Evolutionary conservation across 2,888 invertebrate genomes (phyloP).

Genomic region (Dynastes tityus): DNA sequence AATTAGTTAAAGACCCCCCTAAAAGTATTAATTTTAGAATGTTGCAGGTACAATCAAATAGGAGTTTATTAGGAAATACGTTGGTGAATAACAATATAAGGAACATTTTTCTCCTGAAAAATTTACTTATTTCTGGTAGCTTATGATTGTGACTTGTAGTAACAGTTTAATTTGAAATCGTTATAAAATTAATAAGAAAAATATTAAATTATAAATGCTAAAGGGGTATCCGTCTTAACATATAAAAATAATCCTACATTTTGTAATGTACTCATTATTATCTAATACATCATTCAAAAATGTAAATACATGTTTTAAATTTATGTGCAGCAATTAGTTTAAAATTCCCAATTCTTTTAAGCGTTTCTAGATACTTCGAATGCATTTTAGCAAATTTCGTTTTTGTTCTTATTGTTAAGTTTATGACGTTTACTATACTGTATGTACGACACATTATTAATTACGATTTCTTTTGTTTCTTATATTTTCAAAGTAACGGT

Average conservation of each 20-base stretch:
- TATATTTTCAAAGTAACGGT: neutral
- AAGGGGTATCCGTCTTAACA: too few species aligned
- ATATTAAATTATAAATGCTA: too few species aligned
- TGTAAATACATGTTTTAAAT: too few species aligned
- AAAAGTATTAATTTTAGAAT: slow-evolving; percentile 38
- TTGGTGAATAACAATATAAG: neutral
- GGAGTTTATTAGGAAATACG: neutral
- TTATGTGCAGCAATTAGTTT: too few species aligned
- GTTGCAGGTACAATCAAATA: slow-evolving; percentile 30
- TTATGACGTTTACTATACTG: neutral
- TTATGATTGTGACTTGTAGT: neutral
- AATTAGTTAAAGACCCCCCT: neutral
- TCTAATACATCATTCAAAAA: too few species aligned
- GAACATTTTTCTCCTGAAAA: slow-evolving; percentile 6
- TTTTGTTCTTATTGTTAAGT: neutral
- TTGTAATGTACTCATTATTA: too few species aligned
- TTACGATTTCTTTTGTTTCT: neutral
- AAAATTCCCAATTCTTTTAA: too few species aligned
- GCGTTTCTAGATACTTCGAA: too few species aligned
- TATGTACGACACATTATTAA: neutral
- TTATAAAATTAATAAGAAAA: neutral
- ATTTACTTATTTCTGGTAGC: neutral
- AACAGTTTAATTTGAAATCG: too few species aligned
- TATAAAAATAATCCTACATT: too few species aligned
- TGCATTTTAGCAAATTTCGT: too few species aligned